A percentile compares a stretch with the other conserved stretches of the same genome.
Conservation (phyloP, 2,888 invertebrate species). For the Aporophyla lueneburgensis region DNA sequence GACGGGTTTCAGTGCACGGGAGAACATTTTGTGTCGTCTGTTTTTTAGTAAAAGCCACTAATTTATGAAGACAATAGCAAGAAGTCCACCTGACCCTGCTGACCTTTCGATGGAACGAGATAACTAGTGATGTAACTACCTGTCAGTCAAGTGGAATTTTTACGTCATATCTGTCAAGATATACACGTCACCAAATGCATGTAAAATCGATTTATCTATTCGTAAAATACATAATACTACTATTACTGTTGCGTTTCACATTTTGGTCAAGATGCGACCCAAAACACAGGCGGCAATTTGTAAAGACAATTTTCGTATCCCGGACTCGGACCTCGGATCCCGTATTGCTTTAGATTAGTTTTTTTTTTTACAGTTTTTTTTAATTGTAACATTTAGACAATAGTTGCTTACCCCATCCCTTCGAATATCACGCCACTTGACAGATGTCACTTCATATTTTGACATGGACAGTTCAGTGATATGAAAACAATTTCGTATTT, state of each 20-base stretch:
- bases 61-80: conserved; percentile 57
- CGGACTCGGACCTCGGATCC: too few relatives aligned
- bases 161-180: conserved; percentile 30
- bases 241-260: neutral
- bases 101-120: conserved; percentile 76
- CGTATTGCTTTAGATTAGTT: too few relatives aligned
- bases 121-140: conserved; percentile 68
- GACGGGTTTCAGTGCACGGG: conserved; percentile 91
- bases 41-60: conserved; percentile 55
- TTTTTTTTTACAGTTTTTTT: neutral
- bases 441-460: conserved; percentile 8
- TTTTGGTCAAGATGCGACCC: neutral
- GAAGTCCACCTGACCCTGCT: conserved; percentile 78
- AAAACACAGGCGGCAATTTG: neutral
- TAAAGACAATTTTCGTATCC: neutral
- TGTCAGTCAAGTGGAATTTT: conserved; percentile 38
- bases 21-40: conserved; percentile 89
- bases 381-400: conserved; percentile 1
- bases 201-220: neutral
- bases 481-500: conserved; percentile 38
- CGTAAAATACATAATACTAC: neutral
- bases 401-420: conserved; percentile 11
- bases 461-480: conserved; percentile 33
- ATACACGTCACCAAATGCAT: conserved; percentile 39
- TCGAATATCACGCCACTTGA: conserved; percentile 5